phyloP scores from a whole-genome alignment of 2,113 vertebrate genomes.

The Rissa tridactyla region DNA sequence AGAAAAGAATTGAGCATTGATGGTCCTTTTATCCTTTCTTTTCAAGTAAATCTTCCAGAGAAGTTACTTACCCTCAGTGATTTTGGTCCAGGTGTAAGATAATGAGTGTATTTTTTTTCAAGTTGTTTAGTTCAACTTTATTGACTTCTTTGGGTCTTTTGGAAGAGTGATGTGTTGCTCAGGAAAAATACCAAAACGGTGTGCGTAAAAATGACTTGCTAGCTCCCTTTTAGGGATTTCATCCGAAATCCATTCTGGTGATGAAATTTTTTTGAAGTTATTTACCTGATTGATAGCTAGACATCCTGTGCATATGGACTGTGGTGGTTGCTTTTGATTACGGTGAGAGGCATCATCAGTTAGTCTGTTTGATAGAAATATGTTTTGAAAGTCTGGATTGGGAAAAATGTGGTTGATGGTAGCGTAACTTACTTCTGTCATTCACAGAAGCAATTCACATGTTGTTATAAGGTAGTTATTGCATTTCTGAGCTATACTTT shows the following conservation, averaged over 20 bases:
- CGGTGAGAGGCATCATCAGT: neutral
- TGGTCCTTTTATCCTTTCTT: neutral
- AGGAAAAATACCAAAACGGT: neutral
- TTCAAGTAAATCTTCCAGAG: neutral
- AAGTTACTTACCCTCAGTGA: neutral
- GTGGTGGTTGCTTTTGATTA: conserved; percentile 19
- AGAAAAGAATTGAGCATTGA: neutral
- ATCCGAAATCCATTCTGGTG: neutral
- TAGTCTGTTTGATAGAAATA: neutral
- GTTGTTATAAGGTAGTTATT: neutral
- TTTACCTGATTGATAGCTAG: conserved; percentile 12
- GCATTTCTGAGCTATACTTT: neutral
- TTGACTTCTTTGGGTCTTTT: neutral
- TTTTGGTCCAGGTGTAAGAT: neutral
- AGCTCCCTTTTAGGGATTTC: neutral
- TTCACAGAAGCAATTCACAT: neutral
- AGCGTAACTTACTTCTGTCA: neutral
- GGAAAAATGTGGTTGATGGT: neutral
- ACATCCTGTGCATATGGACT: neutral
- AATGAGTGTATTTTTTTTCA: neutral
- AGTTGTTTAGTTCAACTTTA: neutral
- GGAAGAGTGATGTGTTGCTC: neutral
- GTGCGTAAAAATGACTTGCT: neutral
- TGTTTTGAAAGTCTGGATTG: neutral
- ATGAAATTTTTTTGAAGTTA: neutral